These are phyloP conservation scores for Drosophila engyochracea DNA, from an alignment of 2,888 invertebrate species.

Conservation along the genomic window DNA sequence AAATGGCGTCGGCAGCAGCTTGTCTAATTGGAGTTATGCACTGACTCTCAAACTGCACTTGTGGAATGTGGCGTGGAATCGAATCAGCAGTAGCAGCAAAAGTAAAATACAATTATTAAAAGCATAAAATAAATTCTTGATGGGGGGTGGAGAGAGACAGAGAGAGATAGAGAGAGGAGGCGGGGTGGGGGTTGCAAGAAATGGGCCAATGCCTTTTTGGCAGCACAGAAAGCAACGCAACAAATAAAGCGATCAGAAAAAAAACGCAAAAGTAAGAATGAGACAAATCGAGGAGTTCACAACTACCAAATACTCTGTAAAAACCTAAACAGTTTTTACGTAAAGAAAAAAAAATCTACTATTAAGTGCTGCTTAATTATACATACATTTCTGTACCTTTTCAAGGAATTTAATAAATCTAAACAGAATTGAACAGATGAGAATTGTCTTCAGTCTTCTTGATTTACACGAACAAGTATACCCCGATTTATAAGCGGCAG, in stretches of 20 bases:
- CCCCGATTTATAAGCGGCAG: background rate
- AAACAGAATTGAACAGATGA: background rate
- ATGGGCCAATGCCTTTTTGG: constrained; percentile 78
- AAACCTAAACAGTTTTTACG: background rate
- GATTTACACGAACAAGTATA: constrained; percentile 4
- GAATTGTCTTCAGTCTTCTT: background rate
- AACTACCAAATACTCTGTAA: constrained; percentile 21
- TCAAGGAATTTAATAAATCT: background rate
- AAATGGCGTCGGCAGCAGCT: constrained; percentile 16
- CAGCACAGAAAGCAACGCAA: constrained; percentile 38
- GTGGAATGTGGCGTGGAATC: constrained; percentile 5
- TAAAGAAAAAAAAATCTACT: background rate
- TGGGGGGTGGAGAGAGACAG: background rate
- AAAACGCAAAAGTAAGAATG: constrained; percentile 29
- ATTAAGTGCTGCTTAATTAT: background rate
- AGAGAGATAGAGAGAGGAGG: background rate
- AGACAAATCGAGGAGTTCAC: background rate
- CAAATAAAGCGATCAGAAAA: constrained; percentile 37
- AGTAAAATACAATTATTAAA: constrained; percentile 26
- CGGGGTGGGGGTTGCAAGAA: constrained; percentile 5
- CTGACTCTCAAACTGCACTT: constrained; percentile 6
- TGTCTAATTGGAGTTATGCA: constrained; percentile 19
- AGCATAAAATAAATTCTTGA: constrained; percentile 29
- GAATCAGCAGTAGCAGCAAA: background rate
- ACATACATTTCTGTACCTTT: background rate